Conservation (phyloP, 2,888 invertebrate species). For the Cordilura impudica region DNA sequence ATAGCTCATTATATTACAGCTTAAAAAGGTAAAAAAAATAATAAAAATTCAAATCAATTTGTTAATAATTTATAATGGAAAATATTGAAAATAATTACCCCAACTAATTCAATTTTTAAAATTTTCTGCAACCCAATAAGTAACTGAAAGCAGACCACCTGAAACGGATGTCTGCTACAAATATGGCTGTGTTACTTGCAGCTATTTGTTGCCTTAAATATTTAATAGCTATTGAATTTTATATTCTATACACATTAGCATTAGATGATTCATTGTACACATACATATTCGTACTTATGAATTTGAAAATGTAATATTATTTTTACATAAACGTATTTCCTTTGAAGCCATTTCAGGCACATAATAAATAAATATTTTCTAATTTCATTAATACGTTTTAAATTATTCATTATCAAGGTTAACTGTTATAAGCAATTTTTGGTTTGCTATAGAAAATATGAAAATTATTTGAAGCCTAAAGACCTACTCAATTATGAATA, state of each 20-base stretch:
- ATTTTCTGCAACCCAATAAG: too few relatives aligned
- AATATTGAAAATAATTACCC: too few relatives aligned
- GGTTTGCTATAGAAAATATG: background rate
- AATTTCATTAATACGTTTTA: background rate
- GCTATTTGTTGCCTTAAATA: background rate
- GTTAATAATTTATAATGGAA: background rate
- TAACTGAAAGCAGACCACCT: conserved; percentile 26
- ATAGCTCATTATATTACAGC: background rate
- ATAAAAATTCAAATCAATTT: too few relatives aligned
- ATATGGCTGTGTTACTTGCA: conserved; percentile 10
- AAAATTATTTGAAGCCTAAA: background rate
- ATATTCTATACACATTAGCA: background rate
- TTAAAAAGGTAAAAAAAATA: too few relatives aligned
- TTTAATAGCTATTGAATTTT: background rate
- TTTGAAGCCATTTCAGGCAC: background rate
- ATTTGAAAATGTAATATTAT: conserved; percentile 31
- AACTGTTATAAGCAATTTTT: background rate
- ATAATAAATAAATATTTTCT: background rate
- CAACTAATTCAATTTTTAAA: too few relatives aligned
- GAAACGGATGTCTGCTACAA: conserved; percentile 35
- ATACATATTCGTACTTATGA: too few relatives aligned
- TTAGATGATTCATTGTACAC: conserved; percentile 38
- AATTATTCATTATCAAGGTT: conserved; percentile 44
- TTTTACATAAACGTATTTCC: conserved; percentile 16
- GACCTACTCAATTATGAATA: background rate